phyloP scores from a whole-genome alignment of 2,113 vertebrate genomes.

The Brienomyrus longianalis region DNA sequence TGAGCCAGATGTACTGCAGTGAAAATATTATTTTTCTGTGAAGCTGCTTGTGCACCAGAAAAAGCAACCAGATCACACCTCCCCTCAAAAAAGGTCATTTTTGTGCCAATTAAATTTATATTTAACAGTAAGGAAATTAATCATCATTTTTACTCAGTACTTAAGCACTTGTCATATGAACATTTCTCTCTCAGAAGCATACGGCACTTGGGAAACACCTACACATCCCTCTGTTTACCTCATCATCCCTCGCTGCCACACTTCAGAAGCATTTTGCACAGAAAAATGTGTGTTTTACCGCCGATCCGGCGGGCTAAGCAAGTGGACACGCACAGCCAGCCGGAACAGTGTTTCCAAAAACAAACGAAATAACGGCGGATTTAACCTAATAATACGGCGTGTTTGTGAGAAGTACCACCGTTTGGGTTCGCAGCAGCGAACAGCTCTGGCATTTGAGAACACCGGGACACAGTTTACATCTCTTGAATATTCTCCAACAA shows the following conservation, averaged over 20 bases:
- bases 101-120: neutral
- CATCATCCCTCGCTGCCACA: neutral
- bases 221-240: neutral
- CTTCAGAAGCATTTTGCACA: neutral
- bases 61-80: neutral
- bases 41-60: neutral
- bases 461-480: neutral
- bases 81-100: neutral
- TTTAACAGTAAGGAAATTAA: neutral
- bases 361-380: neutral
- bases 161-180: neutral
- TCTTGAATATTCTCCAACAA: neutral
- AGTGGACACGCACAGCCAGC: neutral
- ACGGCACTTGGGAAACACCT: neutral
- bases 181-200: neutral
- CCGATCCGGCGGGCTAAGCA: neutral
- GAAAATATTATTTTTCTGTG: neutral
- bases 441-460: neutral
- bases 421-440: neutral
- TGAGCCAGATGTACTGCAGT: neutral
- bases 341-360: neutral
- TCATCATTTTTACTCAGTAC: neutral
- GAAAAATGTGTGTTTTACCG: neutral
- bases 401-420: neutral
- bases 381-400: neutral